phyloP scores from a whole-genome alignment of 2,888 invertebrate genomes.

The Oasisia sp. region DNA sequence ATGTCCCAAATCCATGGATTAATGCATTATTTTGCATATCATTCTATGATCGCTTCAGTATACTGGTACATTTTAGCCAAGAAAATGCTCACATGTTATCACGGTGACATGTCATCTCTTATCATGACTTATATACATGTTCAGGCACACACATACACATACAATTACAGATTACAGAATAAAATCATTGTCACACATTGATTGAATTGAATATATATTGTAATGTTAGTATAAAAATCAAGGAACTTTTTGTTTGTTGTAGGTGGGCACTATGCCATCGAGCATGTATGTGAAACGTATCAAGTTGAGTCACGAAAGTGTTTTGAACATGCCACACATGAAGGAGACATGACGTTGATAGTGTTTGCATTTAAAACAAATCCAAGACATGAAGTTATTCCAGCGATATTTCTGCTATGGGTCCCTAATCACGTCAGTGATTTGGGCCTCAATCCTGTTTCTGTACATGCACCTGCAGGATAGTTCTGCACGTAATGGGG shows the following conservation, averaged over 20 bases:
- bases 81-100: too few species aligned
- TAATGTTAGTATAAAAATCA: neutral
- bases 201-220: too few species aligned
- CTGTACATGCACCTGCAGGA: neutral
- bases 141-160: too few species aligned
- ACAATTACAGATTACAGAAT: too few species aligned
- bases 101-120: too few species aligned
- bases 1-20: neutral
- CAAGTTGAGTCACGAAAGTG: neutral
- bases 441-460: neutral
- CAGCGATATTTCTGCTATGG: conserved; percentile 3
- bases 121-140: too few species aligned
- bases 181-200: too few species aligned
- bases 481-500: neutral
- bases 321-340: neutral
- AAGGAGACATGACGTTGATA: neutral
- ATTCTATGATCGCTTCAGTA: too few species aligned
- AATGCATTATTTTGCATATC: too few species aligned
- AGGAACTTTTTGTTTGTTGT: neutral
- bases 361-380: neutral
- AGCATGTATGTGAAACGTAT: neutral
- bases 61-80: too few species aligned
- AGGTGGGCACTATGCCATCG: neutral
- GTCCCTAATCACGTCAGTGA: neutral
- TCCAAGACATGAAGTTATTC: neutral